A percentile compares a stretch with the other conserved stretches of the same genome.
phyloP scores from a whole-genome alignment of 1,140 invertebrate genomes.

The Procambarus virginalis region DNA sequence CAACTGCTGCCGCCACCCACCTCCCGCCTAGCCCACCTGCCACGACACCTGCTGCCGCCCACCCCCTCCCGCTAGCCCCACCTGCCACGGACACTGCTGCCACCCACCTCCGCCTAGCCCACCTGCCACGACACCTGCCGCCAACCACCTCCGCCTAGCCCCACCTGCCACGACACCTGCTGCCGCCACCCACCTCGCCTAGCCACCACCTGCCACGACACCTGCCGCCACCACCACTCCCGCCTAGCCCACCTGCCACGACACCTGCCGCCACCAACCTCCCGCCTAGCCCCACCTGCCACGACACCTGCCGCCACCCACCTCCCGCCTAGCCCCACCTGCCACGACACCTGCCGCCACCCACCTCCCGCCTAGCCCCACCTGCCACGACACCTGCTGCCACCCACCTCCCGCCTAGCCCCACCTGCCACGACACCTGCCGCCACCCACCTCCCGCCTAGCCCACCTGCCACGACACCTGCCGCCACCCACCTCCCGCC shows the following conservation, averaged over 20 bases:
- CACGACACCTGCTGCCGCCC: not conserved
- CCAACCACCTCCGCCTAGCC: not conserved
- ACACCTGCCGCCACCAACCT: not conserved
- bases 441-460: not conserved
- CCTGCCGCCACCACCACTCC: no score
- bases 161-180: not conserved
- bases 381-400: not conserved
- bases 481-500: no score
- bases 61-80: not conserved
- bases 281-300: not conserved
- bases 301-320: not conserved
- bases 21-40: not conserved
- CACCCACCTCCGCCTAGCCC: not conserved
- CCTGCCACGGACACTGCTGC: not conserved
- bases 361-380: not conserved
- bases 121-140: not conserved
- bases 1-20: not conserved
- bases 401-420: not conserved
- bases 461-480: not conserved
- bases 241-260: not conserved
- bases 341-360: not conserved
- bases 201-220: not conserved
- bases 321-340: not conserved
- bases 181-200: not conserved
- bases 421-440: not conserved